phyloP scores from a whole-genome alignment of 1,140 invertebrate species.

The Lordiphosa clarofinis region DNA sequence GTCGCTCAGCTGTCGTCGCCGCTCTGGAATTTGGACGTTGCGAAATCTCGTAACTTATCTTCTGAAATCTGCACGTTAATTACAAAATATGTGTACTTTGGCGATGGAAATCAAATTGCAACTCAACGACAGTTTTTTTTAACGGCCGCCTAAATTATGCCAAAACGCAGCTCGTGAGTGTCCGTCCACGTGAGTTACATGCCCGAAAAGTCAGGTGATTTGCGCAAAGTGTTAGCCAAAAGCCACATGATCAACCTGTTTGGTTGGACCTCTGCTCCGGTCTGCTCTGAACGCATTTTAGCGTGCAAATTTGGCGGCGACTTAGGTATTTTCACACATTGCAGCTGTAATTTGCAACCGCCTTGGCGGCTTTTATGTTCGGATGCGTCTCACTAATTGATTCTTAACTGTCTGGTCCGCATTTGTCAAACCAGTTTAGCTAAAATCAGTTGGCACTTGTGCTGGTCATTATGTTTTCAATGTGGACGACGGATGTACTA shows the following conservation, averaged over 20 bases:
- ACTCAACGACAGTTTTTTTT: conserved; percentile 42
- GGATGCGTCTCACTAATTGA: conserved; percentile 63
- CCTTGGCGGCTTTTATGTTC: conserved; percentile 32
- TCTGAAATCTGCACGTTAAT: conserved; percentile 49
- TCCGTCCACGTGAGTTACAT: conserved; percentile 15
- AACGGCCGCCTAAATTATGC: conserved; percentile 31
- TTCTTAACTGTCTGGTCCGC: conserved; percentile 54
- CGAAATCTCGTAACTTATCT: conserved; percentile 24
- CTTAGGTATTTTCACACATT: conserved; percentile 64
- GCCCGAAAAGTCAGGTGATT: conserved; percentile 37
- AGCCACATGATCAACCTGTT: conserved; percentile 30
- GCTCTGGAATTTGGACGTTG: conserved; percentile 46
- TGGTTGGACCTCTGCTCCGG: conserved; percentile 1
- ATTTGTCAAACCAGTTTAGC: conserved; percentile 30
- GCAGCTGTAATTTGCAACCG: conserved; percentile 44
- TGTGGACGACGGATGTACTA: conserved; percentile 18
- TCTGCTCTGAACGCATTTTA: conserved; percentile 23
- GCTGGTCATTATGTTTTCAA: conserved; percentile 20
- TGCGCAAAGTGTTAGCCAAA: conserved; percentile 11
- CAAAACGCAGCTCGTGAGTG: conserved; percentile 31
- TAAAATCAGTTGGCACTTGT: conserved; percentile 14
- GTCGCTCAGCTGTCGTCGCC: conserved; percentile 16
- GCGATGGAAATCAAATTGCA: conserved; percentile 44
- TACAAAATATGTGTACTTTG: conserved; percentile 53
- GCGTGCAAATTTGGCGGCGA: conserved; percentile 27